Conservation (phyloP, 1,140 invertebrate genomes). For the Phymorhynchus buccinoides region DNA sequence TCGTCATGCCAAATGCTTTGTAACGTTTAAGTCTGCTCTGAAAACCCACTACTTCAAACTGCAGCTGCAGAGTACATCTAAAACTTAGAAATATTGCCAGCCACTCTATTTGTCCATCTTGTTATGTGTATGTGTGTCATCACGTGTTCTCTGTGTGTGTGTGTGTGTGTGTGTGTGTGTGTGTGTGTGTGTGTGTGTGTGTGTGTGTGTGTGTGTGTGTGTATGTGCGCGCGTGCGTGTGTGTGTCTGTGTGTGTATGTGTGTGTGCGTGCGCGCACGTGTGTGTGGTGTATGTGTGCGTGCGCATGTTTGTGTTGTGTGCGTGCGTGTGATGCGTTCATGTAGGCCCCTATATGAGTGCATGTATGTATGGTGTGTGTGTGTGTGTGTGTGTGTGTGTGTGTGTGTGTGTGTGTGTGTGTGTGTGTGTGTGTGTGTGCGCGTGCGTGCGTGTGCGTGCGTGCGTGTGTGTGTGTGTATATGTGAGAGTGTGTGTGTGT, state of each 20-base stretch:
- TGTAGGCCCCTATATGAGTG: neutral
- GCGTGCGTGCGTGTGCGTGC: neutral
- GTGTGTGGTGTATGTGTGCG: slow-evolving; percentile 1
- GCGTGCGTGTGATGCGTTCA: slow-evolving; percentile 12
- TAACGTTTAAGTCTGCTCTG: too few relatives aligned
- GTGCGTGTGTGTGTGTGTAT: neutral
- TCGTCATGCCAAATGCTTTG: too few relatives aligned
- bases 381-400: slow-evolving; percentile 25
- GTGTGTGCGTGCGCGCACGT: neutral
- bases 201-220: neutral
- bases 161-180: neutral
- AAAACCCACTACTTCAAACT: too few relatives aligned
- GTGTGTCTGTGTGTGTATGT: neutral
- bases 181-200: neutral
- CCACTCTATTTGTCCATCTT: too few relatives aligned
- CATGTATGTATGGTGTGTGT: slow-evolving; percentile 4
- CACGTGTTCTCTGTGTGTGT: too few relatives aligned
- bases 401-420: neutral
- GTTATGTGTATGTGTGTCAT: too few relatives aligned
- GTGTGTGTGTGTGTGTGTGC: neutral
- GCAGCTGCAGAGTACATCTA: too few relatives aligned
- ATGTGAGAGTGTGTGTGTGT: neutral
- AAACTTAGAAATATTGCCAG: too few relatives aligned
- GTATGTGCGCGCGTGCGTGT: neutral
- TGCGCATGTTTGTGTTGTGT: neutral